Percentiles rank a stretch among this genome's conserved stretches.
Conservation (phyloP, 2,113 vertebrate species). For the Piprites chloris region DNA sequence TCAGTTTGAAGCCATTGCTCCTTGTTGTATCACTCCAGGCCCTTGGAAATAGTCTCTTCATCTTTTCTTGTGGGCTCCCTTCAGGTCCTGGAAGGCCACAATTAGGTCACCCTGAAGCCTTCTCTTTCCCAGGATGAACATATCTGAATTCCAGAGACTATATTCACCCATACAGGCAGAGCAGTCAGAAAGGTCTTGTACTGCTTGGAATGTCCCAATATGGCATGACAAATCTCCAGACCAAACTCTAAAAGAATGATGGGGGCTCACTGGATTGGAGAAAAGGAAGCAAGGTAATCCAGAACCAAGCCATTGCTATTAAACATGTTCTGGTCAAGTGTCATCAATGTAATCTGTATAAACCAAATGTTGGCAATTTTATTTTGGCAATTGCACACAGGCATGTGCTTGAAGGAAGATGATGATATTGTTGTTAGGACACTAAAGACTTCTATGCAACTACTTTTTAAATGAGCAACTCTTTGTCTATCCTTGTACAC, state of each 20-base stretch:
- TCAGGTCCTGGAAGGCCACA: neutral
- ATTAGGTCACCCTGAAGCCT: rapidly evolving
- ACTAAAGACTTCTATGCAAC: neutral
- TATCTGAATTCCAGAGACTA: neutral
- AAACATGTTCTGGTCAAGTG: neutral
- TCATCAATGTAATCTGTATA: neutral
- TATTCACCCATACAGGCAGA: neutral
- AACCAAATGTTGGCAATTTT: neutral
- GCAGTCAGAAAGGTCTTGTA: neutral
- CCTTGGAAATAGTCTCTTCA: neutral
- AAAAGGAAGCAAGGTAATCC: neutral
- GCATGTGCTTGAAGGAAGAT: neutral
- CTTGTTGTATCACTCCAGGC: neutral
- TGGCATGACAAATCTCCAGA: neutral
- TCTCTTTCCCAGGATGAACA: neutral
- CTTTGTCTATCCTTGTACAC: neutral
- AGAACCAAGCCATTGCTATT: neutral
- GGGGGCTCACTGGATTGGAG: neutral
- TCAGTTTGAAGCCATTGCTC: neutral
- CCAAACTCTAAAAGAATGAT: neutral
- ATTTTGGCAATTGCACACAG: neutral
- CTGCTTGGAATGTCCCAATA: neutral
- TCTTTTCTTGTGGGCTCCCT: neutral
- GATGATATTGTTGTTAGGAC: neutral
- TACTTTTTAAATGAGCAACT: neutral